phyloP scores from a whole-genome alignment of 2,113 vertebrate species.

The Pedetes capensis region DNA sequence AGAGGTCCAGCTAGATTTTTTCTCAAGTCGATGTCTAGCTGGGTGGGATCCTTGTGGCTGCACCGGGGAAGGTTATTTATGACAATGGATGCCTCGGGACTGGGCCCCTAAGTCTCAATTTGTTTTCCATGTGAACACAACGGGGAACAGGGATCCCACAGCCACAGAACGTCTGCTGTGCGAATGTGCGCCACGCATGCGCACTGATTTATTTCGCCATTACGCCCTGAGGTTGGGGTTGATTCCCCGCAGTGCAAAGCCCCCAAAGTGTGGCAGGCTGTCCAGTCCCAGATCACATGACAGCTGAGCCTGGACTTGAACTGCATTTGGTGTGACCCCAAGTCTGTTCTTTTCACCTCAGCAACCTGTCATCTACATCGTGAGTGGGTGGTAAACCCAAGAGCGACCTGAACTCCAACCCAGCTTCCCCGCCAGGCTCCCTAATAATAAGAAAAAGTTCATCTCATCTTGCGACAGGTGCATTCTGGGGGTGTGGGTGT shows the following conservation, averaged over 20 bases:
- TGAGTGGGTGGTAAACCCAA: background rate
- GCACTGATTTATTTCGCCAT: background rate
- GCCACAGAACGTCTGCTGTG: fast-evolving
- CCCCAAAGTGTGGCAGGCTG: background rate
- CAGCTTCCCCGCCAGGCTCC: background rate
- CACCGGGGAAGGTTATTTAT: background rate
- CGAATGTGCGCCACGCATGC: fast-evolving
- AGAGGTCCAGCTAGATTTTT: too few relatives aligned
- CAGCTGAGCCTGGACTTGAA: background rate
- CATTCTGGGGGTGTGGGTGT: too few relatives aligned
- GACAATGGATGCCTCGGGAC: background rate
- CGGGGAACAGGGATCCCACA: fast-evolving
- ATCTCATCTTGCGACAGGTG: background rate
- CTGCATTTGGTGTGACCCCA: background rate
- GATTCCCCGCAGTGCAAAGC: background rate
- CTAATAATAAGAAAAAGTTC: fast-evolving
- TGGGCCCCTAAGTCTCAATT: too few relatives aligned
- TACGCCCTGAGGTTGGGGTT: fast-evolving
- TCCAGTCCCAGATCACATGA: background rate
- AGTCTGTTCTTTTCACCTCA: background rate
- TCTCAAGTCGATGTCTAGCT: background rate
- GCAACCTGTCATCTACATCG: background rate
- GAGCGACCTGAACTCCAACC: background rate
- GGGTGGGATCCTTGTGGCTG: fast-evolving
- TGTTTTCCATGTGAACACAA: background rate